Base-by-base conservation (phyloP, 2,888 invertebrate species). In the Melolontha melolontha region DNA sequence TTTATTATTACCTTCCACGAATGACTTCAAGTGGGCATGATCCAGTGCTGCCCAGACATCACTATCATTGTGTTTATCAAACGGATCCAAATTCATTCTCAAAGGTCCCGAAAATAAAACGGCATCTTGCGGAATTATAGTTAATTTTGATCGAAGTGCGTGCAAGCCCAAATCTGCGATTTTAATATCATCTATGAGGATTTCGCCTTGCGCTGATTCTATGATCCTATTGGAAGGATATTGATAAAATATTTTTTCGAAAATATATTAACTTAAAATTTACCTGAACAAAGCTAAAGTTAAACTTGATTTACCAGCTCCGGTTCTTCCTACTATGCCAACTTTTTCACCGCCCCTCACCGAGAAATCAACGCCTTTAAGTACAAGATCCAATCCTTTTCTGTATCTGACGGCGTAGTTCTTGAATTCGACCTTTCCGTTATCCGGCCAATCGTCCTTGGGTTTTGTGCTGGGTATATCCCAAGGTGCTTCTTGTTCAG, bases 81-180 rank as follows among this genome's bases (percentile, higher is more conserved):
- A 95, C 1, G 98, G 98, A 86, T 98, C 98, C 71, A 98, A 87
- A 86, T 98, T 98, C 85, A 94, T 88, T 59, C 97, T 88, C 74
- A 98, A 85, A 5, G 92, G 91, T 54, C 97, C 97, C 16, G 96
- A 95, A 85, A 98, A 98, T 69, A 98, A 86, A 51, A 97, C 95
- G 0, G 97, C 97, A 85, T 98, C 98, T 86, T 98, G 92, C 49
- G 92, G 92, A 81, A 93, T 96, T 79, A 96, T 95, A 47, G 95
- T 95, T 74, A 96, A 86, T 73, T 92, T 88, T 8, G 93, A 91
- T 68, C 96, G 88, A 72, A 97, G 84, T 78, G 92, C 91, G 82
- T 96, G 96, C 51, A 97, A 87, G 14, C 96, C 96, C 75, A 97
- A 85, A 54, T 87, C 87, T 7, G 93, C 84, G 74, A 97, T 92